A percentile compares a stretch with the other conserved stretches of the same genome.
Conservation (phyloP, 92 coral and sea anemone species). For the Palythoa heliodiscus region DNA sequence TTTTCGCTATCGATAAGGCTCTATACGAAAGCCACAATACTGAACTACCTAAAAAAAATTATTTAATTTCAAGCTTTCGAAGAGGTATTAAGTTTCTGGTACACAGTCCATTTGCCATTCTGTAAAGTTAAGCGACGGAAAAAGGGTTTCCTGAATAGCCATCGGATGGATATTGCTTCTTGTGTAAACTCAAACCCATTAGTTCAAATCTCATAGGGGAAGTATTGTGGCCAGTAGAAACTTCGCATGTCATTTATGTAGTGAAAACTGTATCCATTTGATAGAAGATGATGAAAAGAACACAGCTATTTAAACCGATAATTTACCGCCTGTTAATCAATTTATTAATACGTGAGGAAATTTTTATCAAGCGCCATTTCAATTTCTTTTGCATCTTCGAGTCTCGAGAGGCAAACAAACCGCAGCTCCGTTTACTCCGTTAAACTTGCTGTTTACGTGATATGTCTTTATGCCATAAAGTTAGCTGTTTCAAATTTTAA, state of each 20-base stretch:
- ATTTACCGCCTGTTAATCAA: neutral
- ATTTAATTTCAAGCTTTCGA: too few relatives aligned
- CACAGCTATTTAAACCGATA: neutral
- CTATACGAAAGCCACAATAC: neutral
- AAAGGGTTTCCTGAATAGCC: slow-evolving; percentile 25
- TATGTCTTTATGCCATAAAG: neutral
- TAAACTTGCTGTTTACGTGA: neutral
- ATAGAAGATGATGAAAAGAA: neutral
- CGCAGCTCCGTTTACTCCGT: neutral
- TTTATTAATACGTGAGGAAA: neutral
- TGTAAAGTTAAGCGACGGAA: slow-evolving; percentile 29
- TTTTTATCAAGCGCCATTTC: neutral
- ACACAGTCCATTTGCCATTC: slow-evolving; percentile 23
- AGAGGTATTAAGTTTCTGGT: slow-evolving; percentile 20
- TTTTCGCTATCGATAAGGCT: slow-evolving; percentile 24
- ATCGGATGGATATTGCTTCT: slow-evolving; percentile 25
- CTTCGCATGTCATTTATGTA: neutral
- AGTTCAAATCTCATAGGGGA: slow-evolving; percentile 24
- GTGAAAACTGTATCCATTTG: slow-evolving; percentile 8
- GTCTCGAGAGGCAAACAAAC: neutral
- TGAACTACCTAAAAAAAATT: neutral
- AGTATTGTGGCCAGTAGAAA: neutral
- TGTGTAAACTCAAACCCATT: slow-evolving; percentile 45
- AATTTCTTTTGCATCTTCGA: neutral
- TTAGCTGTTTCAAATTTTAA: neutral